These are phyloP conservation scores for Laupala kohalensis DNA, from an alignment of 1,140 invertebrate genomes.

Conservation along the genomic window DNA sequence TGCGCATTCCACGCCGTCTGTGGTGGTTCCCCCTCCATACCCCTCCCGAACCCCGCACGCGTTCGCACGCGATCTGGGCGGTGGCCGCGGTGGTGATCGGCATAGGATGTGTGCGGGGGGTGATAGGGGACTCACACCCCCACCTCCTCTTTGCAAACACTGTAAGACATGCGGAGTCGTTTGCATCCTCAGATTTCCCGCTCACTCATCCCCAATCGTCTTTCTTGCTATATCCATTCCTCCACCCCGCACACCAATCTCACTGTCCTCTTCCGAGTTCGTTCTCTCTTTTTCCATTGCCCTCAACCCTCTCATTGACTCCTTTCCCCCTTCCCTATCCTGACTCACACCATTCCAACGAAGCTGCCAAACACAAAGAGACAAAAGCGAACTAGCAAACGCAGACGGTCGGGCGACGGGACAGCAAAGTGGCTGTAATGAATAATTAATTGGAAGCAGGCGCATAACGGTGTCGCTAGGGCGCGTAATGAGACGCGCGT, in stretches of 20 bases:
- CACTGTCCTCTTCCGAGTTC: neutral
- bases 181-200: too few relatives aligned
- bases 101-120: neutral
- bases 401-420: neutral
- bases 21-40: too few relatives aligned
- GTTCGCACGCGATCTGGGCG: neutral
- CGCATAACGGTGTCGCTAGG: neutral
- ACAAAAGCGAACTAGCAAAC: neutral
- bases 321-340: neutral
- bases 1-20: neutral
- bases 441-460: neutral
- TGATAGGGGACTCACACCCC: too few relatives aligned
- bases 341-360: neutral
- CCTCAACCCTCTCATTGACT: neutral
- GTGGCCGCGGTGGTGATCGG: neutral
- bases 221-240: neutral
- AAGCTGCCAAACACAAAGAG: neutral
- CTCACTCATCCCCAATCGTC: too few relatives aligned
- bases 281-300: too few relatives aligned
- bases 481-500: neutral
- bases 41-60: too few relatives aligned
- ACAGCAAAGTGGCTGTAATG: neutral
- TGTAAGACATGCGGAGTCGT: too few relatives aligned
- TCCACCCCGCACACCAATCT: neutral
- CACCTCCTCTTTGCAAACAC: too few relatives aligned